Percentiles rank a stretch among this genome's conserved stretches.
phyloP scores from a whole-genome alignment of 2,113 vertebrate genomes.

The Lophura nycthemera region DNA sequence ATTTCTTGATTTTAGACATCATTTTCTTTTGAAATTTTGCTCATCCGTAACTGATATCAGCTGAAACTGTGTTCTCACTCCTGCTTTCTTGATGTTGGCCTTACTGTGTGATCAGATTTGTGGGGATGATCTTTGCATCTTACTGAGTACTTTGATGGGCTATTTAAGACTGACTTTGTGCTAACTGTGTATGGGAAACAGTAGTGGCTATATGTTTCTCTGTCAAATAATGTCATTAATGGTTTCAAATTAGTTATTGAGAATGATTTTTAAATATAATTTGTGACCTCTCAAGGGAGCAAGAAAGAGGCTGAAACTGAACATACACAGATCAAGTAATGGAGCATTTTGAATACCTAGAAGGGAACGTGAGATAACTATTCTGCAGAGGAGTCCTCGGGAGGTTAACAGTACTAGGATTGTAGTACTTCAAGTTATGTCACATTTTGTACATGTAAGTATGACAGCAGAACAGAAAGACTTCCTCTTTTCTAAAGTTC shows the following conservation, averaged over 20 bases:
- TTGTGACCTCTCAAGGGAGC: background rate
- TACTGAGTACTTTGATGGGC: rapidly evolving
- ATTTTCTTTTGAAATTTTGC: background rate
- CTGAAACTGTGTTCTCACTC: background rate
- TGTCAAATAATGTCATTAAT: background rate
- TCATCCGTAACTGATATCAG: background rate
- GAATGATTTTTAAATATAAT: background rate
- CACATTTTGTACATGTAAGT: background rate
- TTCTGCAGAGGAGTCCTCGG: background rate
- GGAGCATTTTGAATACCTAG: background rate
- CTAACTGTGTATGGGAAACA: background rate
- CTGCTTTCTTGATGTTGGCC: background rate
- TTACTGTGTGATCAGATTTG: background rate
- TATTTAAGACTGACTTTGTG: background rate
- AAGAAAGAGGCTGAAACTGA: background rate
- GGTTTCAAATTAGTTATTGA: background rate
- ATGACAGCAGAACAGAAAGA: background rate
- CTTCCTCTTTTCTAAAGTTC: background rate
- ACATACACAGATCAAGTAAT: background rate
- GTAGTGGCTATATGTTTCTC: background rate
- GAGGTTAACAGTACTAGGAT: background rate
- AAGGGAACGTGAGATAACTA: background rate
- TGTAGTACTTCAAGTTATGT: background rate
- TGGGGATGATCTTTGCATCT: background rate
- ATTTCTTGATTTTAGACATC: background rate